Percentiles rank a stretch among this genome's conserved stretches.
Evolutionary conservation across 2,888 invertebrate species (phyloP).

Genomic region (Bimastos eiseni): DNA sequence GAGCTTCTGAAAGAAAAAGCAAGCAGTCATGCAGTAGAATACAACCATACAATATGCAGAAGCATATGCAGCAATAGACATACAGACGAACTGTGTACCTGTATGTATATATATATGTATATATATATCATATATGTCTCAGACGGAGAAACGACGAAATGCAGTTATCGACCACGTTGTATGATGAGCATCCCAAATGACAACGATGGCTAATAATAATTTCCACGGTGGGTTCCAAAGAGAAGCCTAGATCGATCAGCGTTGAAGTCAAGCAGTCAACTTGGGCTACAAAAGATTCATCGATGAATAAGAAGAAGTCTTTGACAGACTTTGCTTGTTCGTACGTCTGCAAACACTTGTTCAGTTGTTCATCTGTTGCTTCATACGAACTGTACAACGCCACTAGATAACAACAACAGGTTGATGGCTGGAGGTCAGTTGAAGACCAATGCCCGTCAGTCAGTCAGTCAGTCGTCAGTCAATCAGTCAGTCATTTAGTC

Average conservation of each 20-base stretch:
- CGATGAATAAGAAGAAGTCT: not conserved
- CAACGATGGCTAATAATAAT: not conserved
- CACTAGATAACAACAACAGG: not conserved
- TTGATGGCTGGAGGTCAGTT: not conserved
- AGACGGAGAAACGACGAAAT: not conserved
- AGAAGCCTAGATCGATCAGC: not conserved
- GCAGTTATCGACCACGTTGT: not conserved
- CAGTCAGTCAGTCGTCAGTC: not conserved
- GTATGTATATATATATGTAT: not conserved
- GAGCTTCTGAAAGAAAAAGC: not conserved
- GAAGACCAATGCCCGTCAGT: not conserved
- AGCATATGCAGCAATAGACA: not conserved
- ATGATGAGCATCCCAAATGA: not conserved
- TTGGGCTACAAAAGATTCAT: too few species aligned
- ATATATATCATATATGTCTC: not conserved
- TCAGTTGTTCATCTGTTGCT: not conserved
- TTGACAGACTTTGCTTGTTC: not conserved
- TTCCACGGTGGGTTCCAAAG: not conserved
- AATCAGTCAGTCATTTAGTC: too few species aligned
- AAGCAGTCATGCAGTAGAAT: not conserved
- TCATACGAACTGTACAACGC: too few species aligned
- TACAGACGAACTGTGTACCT: not conserved
- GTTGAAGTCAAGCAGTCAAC: not conserved
- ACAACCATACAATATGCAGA: conserved; percentile 7
- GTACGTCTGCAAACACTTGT: not conserved